A percentile compares a stretch with the other conserved stretches of the same genome.
Evolutionary conservation across 2,888 invertebrate species (phyloP).

Genomic region (Drosophila vallismaia): DNA sequence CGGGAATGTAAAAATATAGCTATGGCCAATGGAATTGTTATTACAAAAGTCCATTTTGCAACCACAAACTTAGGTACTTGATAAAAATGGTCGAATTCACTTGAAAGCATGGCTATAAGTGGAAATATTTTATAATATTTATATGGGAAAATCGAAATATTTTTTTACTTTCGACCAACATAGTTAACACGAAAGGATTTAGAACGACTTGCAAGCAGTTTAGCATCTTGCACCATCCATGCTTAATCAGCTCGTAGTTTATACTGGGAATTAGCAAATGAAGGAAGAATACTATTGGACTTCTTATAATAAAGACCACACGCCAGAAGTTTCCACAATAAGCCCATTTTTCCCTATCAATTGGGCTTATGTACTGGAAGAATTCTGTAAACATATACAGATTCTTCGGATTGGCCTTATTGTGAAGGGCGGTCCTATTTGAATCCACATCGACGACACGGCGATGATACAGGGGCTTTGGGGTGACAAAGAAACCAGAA

Average conservation of each 20-base stretch:
- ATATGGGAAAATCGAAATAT: conserved; percentile 1
- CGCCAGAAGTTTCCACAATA: conserved; percentile 22
- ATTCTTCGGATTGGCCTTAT: conserved; percentile 48
- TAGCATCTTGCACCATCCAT: conserved; percentile 79
- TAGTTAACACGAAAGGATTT: conserved; percentile 53
- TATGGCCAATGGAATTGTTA: conserved; percentile 49
- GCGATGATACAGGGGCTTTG: conserved; percentile 3
- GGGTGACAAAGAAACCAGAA: conserved; percentile 18
- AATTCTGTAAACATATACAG: conserved; percentile 57
- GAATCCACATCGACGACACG: conserved; percentile 7
- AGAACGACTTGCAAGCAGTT: conserved; percentile 67
- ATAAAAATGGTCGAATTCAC: background rate
- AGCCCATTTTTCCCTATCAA: conserved; percentile 51
- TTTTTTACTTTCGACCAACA: conserved; percentile 31
- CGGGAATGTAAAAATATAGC: conserved; percentile 38
- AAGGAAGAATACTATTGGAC: conserved; percentile 54
- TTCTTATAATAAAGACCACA: conserved; percentile 22
- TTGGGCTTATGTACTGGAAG: conserved; percentile 52
- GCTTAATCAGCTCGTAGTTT: conserved; percentile 61
- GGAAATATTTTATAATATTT: background rate
- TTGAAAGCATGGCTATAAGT: background rate
- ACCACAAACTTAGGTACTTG: conserved; percentile 5
- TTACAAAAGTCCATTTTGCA: conserved; percentile 27
- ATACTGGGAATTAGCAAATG: conserved; percentile 63
- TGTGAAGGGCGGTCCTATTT: conserved; percentile 30